Conservation (phyloP, 35 echinoderm and acorn worm species). For the Hemicentrotus pulcherrimus region DNA sequence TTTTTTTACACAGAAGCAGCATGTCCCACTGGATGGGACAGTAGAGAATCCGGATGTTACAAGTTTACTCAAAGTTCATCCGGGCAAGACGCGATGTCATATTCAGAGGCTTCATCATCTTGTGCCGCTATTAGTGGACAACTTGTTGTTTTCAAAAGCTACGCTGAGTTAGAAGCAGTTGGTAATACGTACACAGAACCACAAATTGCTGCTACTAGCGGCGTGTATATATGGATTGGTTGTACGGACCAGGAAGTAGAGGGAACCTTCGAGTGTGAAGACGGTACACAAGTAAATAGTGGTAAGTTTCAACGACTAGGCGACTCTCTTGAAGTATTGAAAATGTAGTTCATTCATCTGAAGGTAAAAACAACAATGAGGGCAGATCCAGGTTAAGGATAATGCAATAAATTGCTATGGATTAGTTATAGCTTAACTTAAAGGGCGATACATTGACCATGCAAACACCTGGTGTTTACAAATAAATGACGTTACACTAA, state of each 20-base stretch:
- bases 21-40: background rate
- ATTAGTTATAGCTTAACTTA: no score
- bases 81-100: background rate
- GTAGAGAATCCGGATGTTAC: background rate
- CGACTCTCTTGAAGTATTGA: no score
- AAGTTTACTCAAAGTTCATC: background rate
- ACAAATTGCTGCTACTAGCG: background rate
- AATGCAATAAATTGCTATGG: no score
- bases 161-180: background rate
- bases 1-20: background rate
- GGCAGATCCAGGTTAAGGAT: no score
- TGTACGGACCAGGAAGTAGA: background rate
- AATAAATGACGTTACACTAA: no score
- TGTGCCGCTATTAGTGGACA: background rate
- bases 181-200: background rate
- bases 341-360: no score
- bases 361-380: no score
- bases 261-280: background rate
- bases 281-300: background rate
- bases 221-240: background rate
- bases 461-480: no score
- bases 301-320: background rate
- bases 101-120: background rate
- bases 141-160: background rate
- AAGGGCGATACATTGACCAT: no score